A percentile compares a stretch with the other conserved stretches of the same genome.
phyloP scores from a whole-genome alignment of 1,140 invertebrate genomes.

The Drosophila arizonae region DNA sequence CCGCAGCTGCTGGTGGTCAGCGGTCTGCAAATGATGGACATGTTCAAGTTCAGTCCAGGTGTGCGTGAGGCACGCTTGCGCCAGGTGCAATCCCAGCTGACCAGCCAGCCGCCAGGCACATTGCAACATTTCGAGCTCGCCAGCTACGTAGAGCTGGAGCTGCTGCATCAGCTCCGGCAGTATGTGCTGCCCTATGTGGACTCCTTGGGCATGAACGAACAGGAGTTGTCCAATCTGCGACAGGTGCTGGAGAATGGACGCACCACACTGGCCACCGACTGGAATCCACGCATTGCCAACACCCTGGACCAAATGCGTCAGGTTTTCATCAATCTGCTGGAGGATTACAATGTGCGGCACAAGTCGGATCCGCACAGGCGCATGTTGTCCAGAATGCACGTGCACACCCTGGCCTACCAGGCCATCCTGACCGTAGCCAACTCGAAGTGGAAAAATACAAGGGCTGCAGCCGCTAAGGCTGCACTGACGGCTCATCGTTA shows the following conservation, averaged over 20 bases:
- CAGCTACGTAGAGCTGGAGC: constrained; percentile 89
- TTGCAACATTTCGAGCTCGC: constrained; percentile 95
- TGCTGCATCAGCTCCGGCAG: constrained; percentile 87
- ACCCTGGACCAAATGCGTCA: constrained; percentile 93
- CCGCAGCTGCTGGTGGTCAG: constrained; percentile 91
- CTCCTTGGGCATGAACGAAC: constrained; percentile 96
- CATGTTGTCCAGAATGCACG: constrained; percentile 90
- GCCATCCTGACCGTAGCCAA: constrained; percentile 89
- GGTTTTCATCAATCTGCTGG: constrained; percentile 86
- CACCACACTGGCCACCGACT: constrained; percentile 90
- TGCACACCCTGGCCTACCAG: constrained; percentile 94
- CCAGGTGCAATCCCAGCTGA: constrained; percentile 88
- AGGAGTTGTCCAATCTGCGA: constrained; percentile 91
- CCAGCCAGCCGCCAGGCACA: constrained; percentile 85
- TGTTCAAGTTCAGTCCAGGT: constrained; percentile 89
- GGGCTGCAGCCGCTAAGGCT: constrained; percentile 92
- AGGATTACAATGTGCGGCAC: constrained; percentile 55
- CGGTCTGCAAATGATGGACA: constrained; percentile 96
- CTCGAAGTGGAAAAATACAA: constrained; percentile 89
- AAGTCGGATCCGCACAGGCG: constrained; percentile 73
- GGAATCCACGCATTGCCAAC: constrained; percentile 90
- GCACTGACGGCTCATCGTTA: constrained; percentile 92
- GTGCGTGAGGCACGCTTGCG: constrained; percentile 86
- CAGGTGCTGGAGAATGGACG: constrained; percentile 88
- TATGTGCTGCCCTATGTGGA: constrained; percentile 90